Conservation (phyloP, 2,797 vertebrate genomes). For the Poeciliopsis presidionis region DNA sequence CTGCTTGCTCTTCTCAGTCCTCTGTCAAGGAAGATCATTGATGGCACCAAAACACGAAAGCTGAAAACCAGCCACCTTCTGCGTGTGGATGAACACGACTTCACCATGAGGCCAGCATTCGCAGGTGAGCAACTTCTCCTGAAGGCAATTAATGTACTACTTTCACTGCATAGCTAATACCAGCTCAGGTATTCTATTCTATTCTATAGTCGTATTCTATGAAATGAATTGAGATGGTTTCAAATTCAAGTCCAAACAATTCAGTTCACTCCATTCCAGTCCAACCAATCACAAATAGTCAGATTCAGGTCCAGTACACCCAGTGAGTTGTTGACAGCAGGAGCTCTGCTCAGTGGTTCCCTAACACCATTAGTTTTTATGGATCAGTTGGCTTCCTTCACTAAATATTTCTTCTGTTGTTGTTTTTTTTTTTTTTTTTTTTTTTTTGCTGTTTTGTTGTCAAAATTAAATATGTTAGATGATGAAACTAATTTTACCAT, state of each 20-base stretch:
- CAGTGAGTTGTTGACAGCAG: background rate
- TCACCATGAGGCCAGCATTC: constrained; percentile 94
- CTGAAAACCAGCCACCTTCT: constrained; percentile 89
- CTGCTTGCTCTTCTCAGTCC: constrained; percentile 72
- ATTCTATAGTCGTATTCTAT: background rate
- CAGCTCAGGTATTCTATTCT: background rate
- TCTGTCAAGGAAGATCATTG: constrained; percentile 84
- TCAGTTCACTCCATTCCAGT: background rate
- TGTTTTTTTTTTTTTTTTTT: background rate
- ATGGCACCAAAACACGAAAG: constrained; percentile 85
- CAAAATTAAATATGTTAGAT: background rate
- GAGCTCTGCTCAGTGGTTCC: background rate
- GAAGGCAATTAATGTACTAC: background rate
- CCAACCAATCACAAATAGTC: background rate
- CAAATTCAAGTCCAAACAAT: background rate
- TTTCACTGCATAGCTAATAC: background rate
- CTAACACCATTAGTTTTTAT: background rate
- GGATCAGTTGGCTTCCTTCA: background rate
- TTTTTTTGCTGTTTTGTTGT: background rate
- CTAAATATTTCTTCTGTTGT: background rate
- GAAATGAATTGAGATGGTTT: background rate
- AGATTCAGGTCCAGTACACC: background rate
- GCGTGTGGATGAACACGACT: constrained; percentile 91
- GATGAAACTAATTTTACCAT: background rate
- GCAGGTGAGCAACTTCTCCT: constrained; percentile 82